phyloP scores from a whole-genome alignment of 2,888 invertebrate genomes.

The Emmelina monodactyla region DNA sequence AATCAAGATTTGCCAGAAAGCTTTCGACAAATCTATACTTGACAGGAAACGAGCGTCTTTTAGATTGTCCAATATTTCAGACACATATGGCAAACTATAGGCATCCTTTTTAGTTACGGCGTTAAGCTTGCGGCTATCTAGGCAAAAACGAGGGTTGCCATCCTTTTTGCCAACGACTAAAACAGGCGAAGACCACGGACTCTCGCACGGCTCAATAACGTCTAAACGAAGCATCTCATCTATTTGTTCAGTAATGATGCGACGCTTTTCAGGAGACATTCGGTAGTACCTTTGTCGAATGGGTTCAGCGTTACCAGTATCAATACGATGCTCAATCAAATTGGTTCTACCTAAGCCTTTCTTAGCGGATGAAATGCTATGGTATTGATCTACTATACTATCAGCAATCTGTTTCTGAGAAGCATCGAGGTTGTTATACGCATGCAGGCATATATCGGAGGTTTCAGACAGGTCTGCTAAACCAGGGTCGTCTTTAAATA shows the following conservation, averaged over 20 bases:
- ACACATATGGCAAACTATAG: slow-evolving; percentile 14
- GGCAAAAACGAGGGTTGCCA: slow-evolving; percentile 14
- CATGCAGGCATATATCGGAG: neutral
- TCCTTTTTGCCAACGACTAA: slow-evolving; percentile 11
- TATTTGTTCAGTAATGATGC: slow-evolving; percentile 8
- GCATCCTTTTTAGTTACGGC: slow-evolving; percentile 12
- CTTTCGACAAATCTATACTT: slow-evolving; percentile 12
- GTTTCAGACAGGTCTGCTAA: neutral
- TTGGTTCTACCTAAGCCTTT: slow-evolving; percentile 17
- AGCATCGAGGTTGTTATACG: slow-evolving; percentile 5
- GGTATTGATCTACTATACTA: slow-evolving; percentile 9
- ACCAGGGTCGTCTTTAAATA: neutral
- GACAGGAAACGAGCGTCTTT: slow-evolving; percentile 11
- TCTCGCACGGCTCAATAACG: slow-evolving; percentile 14
- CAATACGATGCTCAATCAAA: slow-evolving; percentile 16
- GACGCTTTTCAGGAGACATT: slow-evolving; percentile 15
- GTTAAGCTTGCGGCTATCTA: slow-evolving; percentile 16
- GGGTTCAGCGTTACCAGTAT: slow-evolving; percentile 18
- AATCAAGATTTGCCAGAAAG: slow-evolving; percentile 12
- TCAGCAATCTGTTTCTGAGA: slow-evolving; percentile 8
- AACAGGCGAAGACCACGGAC: slow-evolving; percentile 17
- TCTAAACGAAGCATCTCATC: slow-evolving; percentile 10
- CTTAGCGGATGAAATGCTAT: slow-evolving; percentile 10
- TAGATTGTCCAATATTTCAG: slow-evolving; percentile 17
- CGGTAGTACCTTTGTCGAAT: slow-evolving; percentile 16